Evolutionary conservation across 2,113 vertebrate genomes (phyloP).

Genomic region (Eulemur rufifrons): DNA sequence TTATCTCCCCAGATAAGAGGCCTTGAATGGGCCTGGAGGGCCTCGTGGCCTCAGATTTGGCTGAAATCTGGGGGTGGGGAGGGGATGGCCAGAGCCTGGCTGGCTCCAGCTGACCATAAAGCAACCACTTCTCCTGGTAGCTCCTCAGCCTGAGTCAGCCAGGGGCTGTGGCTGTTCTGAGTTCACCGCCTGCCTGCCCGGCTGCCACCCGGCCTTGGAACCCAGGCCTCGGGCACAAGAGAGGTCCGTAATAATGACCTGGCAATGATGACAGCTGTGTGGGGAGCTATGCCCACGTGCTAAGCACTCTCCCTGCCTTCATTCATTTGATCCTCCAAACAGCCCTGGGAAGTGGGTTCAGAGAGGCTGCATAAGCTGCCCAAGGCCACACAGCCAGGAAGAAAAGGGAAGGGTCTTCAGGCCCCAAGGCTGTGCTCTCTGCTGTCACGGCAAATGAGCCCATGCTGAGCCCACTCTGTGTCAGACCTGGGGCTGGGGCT

Average conservation of each 20-base stretch:
- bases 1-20: constrained; percentile 65
- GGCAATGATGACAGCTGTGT: constrained; percentile 50
- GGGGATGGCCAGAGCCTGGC: not conserved
- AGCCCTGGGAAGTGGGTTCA: constrained; percentile 41
- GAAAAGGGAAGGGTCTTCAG: not conserved
- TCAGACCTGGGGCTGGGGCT: not conserved
- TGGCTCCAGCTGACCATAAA: constrained; percentile 14
- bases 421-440: too few relatives aligned
- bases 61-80: not conserved
- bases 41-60: not conserved
- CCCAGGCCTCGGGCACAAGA: constrained; percentile 19
- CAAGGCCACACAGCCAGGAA: not conserved
- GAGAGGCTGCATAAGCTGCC: not conserved
- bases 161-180: constrained; percentile 52
- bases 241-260: constrained; percentile 10
- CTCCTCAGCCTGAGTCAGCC: constrained; percentile 58
- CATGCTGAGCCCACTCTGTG: not conserved
- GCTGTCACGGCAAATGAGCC: too few relatives aligned
- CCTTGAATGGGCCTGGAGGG: not conserved
- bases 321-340: constrained; percentile 43
- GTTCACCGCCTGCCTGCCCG: not conserved
- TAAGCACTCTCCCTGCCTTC: constrained; percentile 12
- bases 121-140: not conserved
- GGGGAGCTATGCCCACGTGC: not conserved
- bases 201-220: constrained; percentile 48